Conservation (phyloP, 64 coral and sea anemone species). For the Montipora sp. region DNA sequence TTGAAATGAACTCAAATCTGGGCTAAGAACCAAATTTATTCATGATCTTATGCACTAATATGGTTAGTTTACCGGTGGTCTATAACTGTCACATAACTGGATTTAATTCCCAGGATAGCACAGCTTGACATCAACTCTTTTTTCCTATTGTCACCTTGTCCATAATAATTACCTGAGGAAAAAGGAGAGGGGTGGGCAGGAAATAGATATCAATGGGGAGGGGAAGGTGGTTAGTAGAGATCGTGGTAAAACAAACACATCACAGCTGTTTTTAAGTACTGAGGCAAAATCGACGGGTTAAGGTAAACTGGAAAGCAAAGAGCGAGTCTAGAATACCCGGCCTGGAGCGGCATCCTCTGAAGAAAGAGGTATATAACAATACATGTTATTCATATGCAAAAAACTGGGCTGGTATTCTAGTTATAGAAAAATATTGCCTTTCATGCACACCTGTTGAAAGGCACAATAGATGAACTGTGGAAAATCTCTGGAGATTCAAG, state of each 20-base stretch:
- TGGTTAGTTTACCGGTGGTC: constrained; percentile 69
- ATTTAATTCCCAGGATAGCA: constrained; percentile 75
- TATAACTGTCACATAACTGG: constrained; percentile 61
- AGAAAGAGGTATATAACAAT: no score
- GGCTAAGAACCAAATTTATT: no score
- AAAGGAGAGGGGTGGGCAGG: neutral
- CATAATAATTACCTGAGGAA: constrained; percentile 84
- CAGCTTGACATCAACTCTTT: constrained; percentile 84
- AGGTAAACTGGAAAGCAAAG: neutral
- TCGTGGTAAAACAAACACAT: no score
- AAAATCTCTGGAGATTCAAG: constrained; percentile 57
- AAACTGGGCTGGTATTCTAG: no score
- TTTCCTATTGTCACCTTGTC: constrained; percentile 76
- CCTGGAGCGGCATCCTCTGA: no score
- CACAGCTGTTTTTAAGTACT: no score
- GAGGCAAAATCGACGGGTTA: no score
- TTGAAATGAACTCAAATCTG: no score
- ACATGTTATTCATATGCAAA: no score
- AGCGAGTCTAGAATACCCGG: no score
- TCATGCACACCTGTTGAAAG: constrained; percentile 72
- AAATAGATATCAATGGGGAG: neutral
- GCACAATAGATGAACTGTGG: constrained; percentile 76
- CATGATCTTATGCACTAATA: neutral
- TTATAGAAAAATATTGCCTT: neutral
- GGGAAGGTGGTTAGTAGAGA: neutral